Evolutionary conservation across 2,113 vertebrate genomes (phyloP).

Genomic region (Actinemys pallida): DNA sequence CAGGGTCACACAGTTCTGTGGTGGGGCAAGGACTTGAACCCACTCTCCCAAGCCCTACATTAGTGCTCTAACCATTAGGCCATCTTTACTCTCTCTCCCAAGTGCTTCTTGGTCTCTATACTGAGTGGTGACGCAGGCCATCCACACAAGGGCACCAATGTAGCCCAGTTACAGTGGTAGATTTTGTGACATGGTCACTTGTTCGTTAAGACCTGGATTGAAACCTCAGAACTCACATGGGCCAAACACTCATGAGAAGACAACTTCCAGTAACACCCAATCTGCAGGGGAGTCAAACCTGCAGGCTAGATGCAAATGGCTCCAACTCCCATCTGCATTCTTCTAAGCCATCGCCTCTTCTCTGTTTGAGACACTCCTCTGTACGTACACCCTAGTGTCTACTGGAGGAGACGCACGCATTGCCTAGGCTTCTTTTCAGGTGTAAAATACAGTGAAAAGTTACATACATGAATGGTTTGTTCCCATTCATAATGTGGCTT

Average conservation of each 20-base stretch:
- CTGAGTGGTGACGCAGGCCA: background rate
- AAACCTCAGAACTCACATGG: background rate
- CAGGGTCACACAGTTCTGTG: fast-evolving
- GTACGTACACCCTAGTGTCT: no score
- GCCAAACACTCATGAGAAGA: background rate
- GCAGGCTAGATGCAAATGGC: background rate
- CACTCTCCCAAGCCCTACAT: background rate
- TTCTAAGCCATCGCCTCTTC: background rate
- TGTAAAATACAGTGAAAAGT: background rate
- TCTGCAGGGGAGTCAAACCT: background rate
- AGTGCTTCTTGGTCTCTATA: background rate
- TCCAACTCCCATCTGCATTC: background rate
- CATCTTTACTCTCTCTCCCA: background rate
- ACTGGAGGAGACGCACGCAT: background rate
- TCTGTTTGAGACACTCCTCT: background rate
- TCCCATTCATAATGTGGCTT: background rate
- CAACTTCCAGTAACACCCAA: background rate
- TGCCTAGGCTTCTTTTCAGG: fast-evolving
- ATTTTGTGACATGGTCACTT: background rate
- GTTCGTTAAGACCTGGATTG: background rate
- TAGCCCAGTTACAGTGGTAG: background rate
- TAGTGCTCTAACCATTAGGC: background rate
- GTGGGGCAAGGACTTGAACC: background rate
- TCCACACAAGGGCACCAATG: background rate
- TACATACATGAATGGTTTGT: background rate